These are phyloP conservation scores for Orycteropus afer DNA, from an alignment of 2,113 vertebrate species.

Conservation along the genomic window DNA sequence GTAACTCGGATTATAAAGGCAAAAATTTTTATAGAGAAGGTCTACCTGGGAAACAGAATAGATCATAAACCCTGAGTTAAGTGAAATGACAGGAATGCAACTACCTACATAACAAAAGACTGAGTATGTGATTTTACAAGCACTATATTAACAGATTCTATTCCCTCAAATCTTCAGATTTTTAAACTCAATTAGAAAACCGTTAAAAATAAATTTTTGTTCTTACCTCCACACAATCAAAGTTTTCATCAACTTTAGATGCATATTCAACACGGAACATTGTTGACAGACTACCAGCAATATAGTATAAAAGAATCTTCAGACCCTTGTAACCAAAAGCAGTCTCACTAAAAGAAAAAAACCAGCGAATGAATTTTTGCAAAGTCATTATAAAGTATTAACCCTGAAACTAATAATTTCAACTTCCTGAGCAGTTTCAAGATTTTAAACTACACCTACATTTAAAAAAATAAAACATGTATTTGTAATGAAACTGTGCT, in stretches of 20 bases:
- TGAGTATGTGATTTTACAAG: conserved; percentile 18
- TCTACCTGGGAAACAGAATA: conserved; percentile 9
- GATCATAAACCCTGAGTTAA: conserved; percentile 10
- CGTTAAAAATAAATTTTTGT: conserved; percentile 68
- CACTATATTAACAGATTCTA: neutral
- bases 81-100: neutral
- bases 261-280: conserved; percentile 96
- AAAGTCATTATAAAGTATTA: conserved; percentile 55
- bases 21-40: conserved; percentile 33
- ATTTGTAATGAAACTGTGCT: conserved; percentile 27
- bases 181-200: conserved; percentile 43
- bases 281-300: conserved; percentile 95
- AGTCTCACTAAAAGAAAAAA: conserved; percentile 90
- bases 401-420: conserved; percentile 33
- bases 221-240: conserved; percentile 97
- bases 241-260: conserved; percentile 95
- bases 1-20: conserved; percentile 6
- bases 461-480: neutral
- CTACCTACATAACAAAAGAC: neutral
- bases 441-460: conserved; percentile 14
- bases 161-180: conserved; percentile 47
- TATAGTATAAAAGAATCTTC: conserved; percentile 96
- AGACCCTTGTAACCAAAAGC: conserved; percentile 99
- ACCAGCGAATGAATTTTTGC: conserved; percentile 37
- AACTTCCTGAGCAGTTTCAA: conserved; percentile 25